Conservation (phyloP, 2,888 invertebrate species). For the Serripes groenlandicus region DNA sequence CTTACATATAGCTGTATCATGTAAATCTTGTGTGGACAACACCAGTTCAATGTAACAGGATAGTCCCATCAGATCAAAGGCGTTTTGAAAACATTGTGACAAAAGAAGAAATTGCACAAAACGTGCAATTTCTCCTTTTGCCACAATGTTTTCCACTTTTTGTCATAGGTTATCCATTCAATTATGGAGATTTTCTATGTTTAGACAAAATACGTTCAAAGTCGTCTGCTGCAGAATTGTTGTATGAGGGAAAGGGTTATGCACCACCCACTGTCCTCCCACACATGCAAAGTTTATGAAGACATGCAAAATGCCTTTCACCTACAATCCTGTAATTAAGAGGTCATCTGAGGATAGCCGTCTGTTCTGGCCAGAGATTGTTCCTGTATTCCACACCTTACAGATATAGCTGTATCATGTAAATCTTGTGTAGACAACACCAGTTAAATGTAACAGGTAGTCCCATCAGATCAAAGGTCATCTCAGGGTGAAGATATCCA, state of each 20-base stretch:
- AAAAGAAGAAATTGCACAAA: no score
- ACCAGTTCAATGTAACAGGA: neutral
- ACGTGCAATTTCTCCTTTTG: no score
- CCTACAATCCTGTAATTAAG: neutral
- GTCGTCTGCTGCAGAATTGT: no score
- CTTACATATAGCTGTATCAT: neutral
- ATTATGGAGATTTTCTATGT: no score
- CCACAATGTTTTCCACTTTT: no score
- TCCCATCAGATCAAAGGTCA: conserved; percentile 13
- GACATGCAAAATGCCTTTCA: no score
- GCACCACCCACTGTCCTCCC: no score
- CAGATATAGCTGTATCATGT: neutral
- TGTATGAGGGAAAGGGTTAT: no score
- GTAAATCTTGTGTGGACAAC: neutral
- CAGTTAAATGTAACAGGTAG: conserved; percentile 1
- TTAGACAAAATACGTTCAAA: no score
- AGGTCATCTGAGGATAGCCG: neutral
- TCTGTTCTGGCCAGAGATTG: neutral
- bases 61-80: conserved; percentile 13
- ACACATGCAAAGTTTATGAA: no score
- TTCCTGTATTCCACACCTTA: neutral
- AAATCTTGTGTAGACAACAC: neutral
- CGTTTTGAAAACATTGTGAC: no score
- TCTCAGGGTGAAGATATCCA: neutral
- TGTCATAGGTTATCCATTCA: no score